Conservation (phyloP, 92 coral and sea anemone species). For the Desmophyllum pertusum region DNA sequence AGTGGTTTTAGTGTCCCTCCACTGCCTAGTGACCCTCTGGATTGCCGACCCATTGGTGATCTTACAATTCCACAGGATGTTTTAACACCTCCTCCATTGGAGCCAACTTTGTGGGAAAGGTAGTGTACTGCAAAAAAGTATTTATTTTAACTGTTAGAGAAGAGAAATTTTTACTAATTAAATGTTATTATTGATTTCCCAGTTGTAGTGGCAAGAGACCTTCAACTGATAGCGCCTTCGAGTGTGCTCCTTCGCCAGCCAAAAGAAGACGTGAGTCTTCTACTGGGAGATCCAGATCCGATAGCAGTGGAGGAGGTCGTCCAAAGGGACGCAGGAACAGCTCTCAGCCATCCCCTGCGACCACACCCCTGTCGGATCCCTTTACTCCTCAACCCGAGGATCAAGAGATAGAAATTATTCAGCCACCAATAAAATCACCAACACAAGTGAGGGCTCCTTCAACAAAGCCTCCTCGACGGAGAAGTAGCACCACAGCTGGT, state of each 20-base stretch:
- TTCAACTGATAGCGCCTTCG: conserved; percentile 63
- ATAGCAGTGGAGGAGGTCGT: conserved; percentile 74
- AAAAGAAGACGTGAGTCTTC: conserved; percentile 91
- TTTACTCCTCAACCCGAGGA: conserved; percentile 82
- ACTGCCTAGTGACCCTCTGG: conserved; percentile 77
- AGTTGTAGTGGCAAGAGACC: conserved; percentile 73
- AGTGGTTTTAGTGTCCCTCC: conserved; percentile 62
- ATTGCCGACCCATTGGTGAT: conserved; percentile 58
- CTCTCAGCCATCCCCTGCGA: conserved; percentile 78
- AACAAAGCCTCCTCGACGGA: conserved; percentile 59
- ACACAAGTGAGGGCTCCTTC: conserved; percentile 59
- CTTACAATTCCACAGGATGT: conserved; percentile 10
- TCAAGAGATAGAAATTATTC: conserved; percentile 63
- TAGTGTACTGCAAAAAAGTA: conserved; percentile 12
- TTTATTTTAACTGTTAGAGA: too few species aligned
- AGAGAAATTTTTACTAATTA: too few species aligned
- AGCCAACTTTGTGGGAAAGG: conserved; percentile 64
- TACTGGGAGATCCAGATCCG: conserved; percentile 77
- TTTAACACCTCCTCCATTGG: conserved; percentile 28
- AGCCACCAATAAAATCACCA: conserved; percentile 73
- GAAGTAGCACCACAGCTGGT: conserved; percentile 75
- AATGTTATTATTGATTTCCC: background rate
- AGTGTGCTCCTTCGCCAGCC: conserved; percentile 72
- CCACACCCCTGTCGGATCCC: conserved; percentile 68
- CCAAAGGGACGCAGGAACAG: conserved; percentile 85